Evolutionary conservation across 2,888 invertebrate species (phyloP), one percentile per base, ranked within the genome.

Genomic region (Aphidius colemani): DNA sequence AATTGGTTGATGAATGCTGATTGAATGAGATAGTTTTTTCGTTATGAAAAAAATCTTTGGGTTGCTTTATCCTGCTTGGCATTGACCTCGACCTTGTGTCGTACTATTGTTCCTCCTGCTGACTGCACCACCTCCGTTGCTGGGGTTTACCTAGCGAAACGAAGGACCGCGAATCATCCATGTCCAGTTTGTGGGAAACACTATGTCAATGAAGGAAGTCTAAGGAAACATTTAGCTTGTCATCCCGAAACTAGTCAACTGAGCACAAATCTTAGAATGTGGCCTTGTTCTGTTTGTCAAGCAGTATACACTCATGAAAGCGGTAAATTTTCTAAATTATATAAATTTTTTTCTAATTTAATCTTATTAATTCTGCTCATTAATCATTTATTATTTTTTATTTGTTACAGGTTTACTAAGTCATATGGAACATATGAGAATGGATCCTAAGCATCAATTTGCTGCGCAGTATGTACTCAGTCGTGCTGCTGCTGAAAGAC

Each of bases 381-480:
- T 7, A 45, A 48, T 6, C 30, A 9, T n/a, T n/a, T 1, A 41
- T 50, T 13, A 39, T 50, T 39, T 48, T 53, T 59, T 64, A 63
- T 65, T 67, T 66, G 51, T 72, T 86, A 41, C 85, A 96, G 96
- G 95, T 77, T 87, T 96, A 43, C 86, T 96, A 65, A 93, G 93
- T 65, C 96, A 96, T 82, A 95, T 96, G 95, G 95, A 96, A 77
- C 95, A 95, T 81, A 95, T 96, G 95, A 88, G 95, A 77, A 95
- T 95, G 95, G 95, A 96, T 82, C 95, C 95, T 0, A 96, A 96
- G 83, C 95, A 96, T 85, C 95, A 95, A 83, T 96, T 96, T 78
- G 95, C 95, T 49, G 95, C 96, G 41, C 96, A 96, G 80, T 96
- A 95, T 84, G 95, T 96, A 51, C 85, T 96, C 45, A 93, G 93